Base-by-base conservation (phyloP, 1,140 invertebrate genomes). In the Sitophilus oryzae region DNA sequence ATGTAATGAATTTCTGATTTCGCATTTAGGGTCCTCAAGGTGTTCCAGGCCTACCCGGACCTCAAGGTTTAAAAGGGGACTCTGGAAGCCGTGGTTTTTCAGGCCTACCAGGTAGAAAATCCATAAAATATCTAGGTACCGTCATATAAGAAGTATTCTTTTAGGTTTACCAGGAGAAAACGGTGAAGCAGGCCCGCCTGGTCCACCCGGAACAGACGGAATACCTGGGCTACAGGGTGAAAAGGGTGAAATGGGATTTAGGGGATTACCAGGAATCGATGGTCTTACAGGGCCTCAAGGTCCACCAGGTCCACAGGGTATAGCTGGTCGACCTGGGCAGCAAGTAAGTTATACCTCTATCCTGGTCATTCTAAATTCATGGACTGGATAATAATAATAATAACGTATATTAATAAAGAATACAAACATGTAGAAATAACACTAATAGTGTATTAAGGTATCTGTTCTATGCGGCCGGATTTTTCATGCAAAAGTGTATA, bases 11-110 rank as follows among this genome's bases (percentile, higher is more conserved):
- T n/a, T n/a, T n/a, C n/a, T n/a, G n/a, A n/a, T n/a, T n/a, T n/a
- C n/a, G n/a, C n/a, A n/a, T n/a, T n/a, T 30, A 30, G 19, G 82
- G 81, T 10, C 22, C 20, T 3, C 15, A 47, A 21, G 83, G 82
- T 54, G 56, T 62, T 9, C 25, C 51, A 21, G 65, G 65, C 18
- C 23, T 72, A 37, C 69, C 75, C 45, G 88, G 88, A 37, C 38
- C 65, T 14, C 73, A 80, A 25, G 89, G 86, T 21, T 61, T 68
- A 11, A 76, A 80, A 57, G 87, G 88, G 45, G 79, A 82, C 30
- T 74, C 74, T 41, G 86, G 86, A 55, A 68, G 76, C 37, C 61
- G 66, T 18, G 82, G 82, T 18, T 68, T 78, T 18, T 65, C 74
- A 43, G 82, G 82, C 11, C 60, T 76, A 19, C 58, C 61, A 37